Base-by-base conservation (phyloP, 37 sponge, comb jelly and placozoan genomes). In the Cliona cf. orientalis region DNA sequence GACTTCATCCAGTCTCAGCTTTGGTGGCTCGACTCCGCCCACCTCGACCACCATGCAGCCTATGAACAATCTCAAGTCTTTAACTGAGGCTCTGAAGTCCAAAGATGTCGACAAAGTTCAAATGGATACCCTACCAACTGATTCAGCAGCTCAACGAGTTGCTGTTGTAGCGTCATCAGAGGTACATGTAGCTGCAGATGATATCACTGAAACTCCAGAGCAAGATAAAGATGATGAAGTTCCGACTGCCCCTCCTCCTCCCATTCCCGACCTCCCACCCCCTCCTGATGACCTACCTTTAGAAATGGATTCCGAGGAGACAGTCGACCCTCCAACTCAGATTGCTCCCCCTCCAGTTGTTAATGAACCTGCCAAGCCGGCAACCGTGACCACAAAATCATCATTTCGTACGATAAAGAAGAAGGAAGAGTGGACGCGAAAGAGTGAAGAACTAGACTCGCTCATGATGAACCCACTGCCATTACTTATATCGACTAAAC, bases 181-280 rank as follows among this genome's bases (percentile, higher is more conserved):
- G n/a, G 17, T 49, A 49, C 55, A 49, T 19, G 11, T 17, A 49
- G 55, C 11, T 11, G 55, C 11, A 49, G 55, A 11, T 19, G 17
- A 49, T 17, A 49, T 17, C 11, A 49, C 55, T 49, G 55, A 49
- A 49, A 49, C 55, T 17, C 17, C 11, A n/a, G n/a, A n/a, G n/a
- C n/a, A n/a, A n/a, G n/a, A n/a, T n/a, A n/a, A n/a, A n/a, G 74
- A 55, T 14, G 74, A 63, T 34, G 33, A 29, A 21, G 56, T 43
- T 42, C 72, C 72, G 42, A 63, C 83, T 63, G 35, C 74, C 55
- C 44, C 74, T 31, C 81, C 71, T 19, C 71, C 73, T 39, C 74
- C 73, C 43, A 32, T 46, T 39, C 61, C 62, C 9, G 36, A 55
- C 17, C 62, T 46, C 76, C 41, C 76, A 17, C 76, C 61, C 3